Percentiles rank a stretch among this genome's conserved stretches.
Evolutionary conservation across 2,888 invertebrate genomes (phyloP).

Genomic region (Lepas anatifera): DNA sequence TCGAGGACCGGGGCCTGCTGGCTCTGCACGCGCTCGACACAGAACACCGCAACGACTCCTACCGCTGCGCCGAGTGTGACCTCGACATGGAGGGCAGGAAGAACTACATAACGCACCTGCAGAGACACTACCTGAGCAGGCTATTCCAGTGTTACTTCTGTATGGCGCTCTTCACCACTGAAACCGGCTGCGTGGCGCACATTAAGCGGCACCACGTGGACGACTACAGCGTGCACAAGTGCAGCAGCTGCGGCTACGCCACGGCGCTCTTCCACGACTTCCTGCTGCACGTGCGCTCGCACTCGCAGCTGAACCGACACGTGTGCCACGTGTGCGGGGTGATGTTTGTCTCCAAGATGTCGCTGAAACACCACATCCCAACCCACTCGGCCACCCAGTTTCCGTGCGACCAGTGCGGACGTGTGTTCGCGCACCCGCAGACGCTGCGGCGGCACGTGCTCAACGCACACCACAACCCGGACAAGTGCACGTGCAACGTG

Average conservation of each 20-base stretch:
- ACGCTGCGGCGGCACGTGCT: neutral
- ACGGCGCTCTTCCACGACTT: conserved; percentile 12
- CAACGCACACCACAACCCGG: neutral
- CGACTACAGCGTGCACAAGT: conserved; percentile 10
- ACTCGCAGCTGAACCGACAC: conserved; percentile 2
- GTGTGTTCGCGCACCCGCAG: conserved; percentile 6
- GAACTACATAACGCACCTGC: neutral
- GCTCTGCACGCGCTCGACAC: neutral
- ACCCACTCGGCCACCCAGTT: neutral
- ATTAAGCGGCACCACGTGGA: neutral
- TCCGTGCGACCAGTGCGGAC: neutral
- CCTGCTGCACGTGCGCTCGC: conserved; percentile 1
- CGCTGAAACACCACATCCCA: neutral
- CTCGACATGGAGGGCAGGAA: neutral
- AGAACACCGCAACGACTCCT: neutral
- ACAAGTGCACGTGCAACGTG: conserved; percentile 19
- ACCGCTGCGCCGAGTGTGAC: neutral
- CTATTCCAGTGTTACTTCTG: conserved; percentile 9
- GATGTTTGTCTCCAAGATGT: conserved; percentile 5
- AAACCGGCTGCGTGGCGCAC: neutral
- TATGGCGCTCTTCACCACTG: neutral
- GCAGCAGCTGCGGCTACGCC: conserved; percentile 3
- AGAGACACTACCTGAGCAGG: neutral
- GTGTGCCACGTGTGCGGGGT: conserved; percentile 3
- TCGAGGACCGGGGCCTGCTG: neutral